Conservation (phyloP, 2,888 invertebrate genomes). For the Spodoptera exigua region DNA sequence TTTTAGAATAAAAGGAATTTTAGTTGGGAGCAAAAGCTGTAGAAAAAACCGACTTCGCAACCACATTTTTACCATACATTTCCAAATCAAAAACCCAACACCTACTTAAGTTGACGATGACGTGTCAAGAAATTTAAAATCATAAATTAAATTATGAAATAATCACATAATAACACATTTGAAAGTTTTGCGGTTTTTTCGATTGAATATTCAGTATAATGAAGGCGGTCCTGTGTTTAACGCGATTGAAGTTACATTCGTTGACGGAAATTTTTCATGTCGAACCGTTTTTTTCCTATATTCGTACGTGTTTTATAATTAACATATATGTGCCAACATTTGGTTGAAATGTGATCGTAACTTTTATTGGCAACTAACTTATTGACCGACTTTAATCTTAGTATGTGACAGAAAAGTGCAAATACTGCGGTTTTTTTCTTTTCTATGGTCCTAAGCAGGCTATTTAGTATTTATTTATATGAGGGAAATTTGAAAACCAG, state of each 20-base stretch:
- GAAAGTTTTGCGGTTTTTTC: slow-evolving; percentile 15
- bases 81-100: no score
- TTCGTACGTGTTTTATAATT: slow-evolving; percentile 31
- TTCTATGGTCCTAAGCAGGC: no score
- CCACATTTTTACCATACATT: no score
- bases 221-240: slow-evolving; percentile 7
- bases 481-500: no score
- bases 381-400: neutral
- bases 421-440: neutral
- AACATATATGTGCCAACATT: slow-evolving; percentile 30
- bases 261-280: slow-evolving; percentile 16
- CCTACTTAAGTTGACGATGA: no score
- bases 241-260: slow-evolving; percentile 10
- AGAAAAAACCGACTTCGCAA: no score
- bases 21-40: no score
- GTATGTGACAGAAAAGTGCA: neutral
- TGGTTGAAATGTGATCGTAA: slow-evolving; percentile 17
- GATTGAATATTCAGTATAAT: slow-evolving; percentile 26
- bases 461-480: no score
- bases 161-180: no score
- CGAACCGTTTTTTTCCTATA: slow-evolving; percentile 30
- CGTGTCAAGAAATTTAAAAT: neutral
- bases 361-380: neutral
- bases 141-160: neutral
- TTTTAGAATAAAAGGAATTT: no score